Conservation (phyloP, 1,140 invertebrate genomes). For the Carcinoscorpius rotundicauda region DNA sequence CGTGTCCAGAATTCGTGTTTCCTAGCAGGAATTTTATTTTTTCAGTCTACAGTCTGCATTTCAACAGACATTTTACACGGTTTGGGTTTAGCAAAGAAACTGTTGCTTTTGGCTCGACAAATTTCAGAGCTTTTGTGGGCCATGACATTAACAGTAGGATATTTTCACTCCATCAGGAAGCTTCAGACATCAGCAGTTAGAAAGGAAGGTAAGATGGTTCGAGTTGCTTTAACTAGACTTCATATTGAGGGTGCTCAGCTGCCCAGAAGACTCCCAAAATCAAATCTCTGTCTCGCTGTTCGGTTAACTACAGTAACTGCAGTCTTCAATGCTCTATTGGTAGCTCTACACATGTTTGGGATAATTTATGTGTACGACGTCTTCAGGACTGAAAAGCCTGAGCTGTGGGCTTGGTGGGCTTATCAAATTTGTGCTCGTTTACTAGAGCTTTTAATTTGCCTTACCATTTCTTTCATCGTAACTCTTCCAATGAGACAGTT, state of each 20-base stretch:
- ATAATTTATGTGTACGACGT: conserved; percentile 45
- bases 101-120: conserved; percentile 57
- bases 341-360: conserved; percentile 65
- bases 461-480: conserved; percentile 66
- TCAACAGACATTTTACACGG: conserved; percentile 57
- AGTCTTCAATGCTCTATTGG: conserved; percentile 63
- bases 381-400: conserved; percentile 28
- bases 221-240: conserved; percentile 31
- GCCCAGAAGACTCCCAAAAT: conserved; percentile 26
- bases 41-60: conserved; percentile 62
- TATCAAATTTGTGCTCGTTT: conserved; percentile 71
- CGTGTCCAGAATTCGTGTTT: conserved; percentile 50
- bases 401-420: conserved; percentile 73
- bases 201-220: conserved; percentile 33
- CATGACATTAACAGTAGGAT: no score
- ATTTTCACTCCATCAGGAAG: conserved; percentile 39
- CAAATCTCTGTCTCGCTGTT: conserved; percentile 55
- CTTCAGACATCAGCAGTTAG: conserved; percentile 34
- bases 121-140: conserved; percentile 62
- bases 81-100: conserved; percentile 28
- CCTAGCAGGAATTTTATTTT: conserved; percentile 56
- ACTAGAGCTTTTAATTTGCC: conserved; percentile 68
- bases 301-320: conserved; percentile 73
- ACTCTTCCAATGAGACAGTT: conserved; percentile 36
- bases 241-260: conserved; percentile 26